Evolutionary conservation across 2,113 vertebrate species (phyloP).

Genomic region (Poeciliopsis prolifica): DNA sequence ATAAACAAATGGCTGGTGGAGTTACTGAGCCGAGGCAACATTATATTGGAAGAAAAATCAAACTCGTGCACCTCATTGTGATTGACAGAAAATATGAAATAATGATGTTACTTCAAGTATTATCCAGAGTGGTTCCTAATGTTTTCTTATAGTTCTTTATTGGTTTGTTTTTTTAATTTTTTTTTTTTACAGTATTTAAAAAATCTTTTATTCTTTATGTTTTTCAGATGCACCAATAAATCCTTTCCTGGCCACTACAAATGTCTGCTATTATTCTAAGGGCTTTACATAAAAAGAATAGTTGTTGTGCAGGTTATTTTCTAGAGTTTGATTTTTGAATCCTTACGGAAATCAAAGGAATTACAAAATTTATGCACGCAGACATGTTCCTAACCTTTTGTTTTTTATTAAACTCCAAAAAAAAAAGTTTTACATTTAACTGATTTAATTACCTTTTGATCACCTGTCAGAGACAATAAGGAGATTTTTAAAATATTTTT

Average conservation of each 20-base stretch:
- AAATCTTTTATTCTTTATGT: too few relatives aligned
- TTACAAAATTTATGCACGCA: background rate
- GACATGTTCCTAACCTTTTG: too few relatives aligned
- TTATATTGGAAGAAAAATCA: too few relatives aligned
- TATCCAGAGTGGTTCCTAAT: background rate
- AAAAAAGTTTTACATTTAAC: too few relatives aligned
- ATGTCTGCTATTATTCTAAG: background rate
- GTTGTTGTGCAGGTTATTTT: background rate
- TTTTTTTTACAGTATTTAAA: too few relatives aligned
- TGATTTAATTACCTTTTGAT: background rate
- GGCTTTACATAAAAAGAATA: background rate
- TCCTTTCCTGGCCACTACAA: too few relatives aligned
- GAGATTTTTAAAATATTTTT: background rate
- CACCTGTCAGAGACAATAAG: background rate
- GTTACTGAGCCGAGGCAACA: background rate
- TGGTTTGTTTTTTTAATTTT: too few relatives aligned
- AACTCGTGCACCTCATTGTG: background rate
- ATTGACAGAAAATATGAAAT: background rate
- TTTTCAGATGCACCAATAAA: background rate
- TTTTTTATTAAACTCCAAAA: background rate
- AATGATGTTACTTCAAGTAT: background rate
- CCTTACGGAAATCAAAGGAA: background rate
- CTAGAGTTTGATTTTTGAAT: background rate
- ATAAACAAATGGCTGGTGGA: background rate
- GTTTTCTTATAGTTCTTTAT: background rate